phyloP scores from a whole-genome alignment of 92 coral and sea anemone species.

The Epizoanthus stellaris region DNA sequence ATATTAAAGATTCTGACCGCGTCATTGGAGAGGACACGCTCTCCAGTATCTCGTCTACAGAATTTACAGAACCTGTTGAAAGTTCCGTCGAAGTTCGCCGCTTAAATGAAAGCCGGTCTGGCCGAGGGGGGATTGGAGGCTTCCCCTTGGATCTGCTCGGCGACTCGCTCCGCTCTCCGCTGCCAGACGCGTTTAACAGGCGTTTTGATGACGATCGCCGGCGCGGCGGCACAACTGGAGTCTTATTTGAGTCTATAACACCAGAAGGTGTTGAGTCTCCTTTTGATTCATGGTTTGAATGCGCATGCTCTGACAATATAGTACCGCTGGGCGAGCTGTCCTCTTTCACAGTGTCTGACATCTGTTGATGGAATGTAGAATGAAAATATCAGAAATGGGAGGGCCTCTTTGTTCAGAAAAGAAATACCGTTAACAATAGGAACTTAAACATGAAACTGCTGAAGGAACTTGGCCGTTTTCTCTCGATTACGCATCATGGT shows the following conservation, averaged over 20 bases:
- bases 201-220: constrained; percentile 40
- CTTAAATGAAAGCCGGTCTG: constrained; percentile 4
- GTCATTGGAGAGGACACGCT: constrained; percentile 25
- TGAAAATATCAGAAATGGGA: too few relatives aligned
- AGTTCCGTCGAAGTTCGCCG: constrained; percentile 31
- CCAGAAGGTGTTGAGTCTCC: constrained; percentile 24
- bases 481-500: too few relatives aligned
- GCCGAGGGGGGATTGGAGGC: constrained; percentile 40
- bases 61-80: constrained; percentile 34
- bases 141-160: constrained; percentile 5
- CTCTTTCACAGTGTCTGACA: not conserved
- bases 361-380: not conserved
- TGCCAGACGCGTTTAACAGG: constrained; percentile 6
- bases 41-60: constrained; percentile 40
- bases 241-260: constrained; percentile 8
- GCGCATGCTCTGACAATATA: constrained; percentile 17
- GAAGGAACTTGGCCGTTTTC: too few relatives aligned
- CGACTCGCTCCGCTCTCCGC: not conserved
- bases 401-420: too few relatives aligned
- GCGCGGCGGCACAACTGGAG: constrained; percentile 23
- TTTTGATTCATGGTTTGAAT: constrained; percentile 18
- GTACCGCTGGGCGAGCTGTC: constrained; percentile 1
- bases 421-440: too few relatives aligned
- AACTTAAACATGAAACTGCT: too few relatives aligned
- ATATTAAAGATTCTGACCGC: constrained; percentile 14